Evolutionary conservation across 35 echinoderm and acorn worm genomes (phyloP).

Genomic region (Diadema setosum): DNA sequence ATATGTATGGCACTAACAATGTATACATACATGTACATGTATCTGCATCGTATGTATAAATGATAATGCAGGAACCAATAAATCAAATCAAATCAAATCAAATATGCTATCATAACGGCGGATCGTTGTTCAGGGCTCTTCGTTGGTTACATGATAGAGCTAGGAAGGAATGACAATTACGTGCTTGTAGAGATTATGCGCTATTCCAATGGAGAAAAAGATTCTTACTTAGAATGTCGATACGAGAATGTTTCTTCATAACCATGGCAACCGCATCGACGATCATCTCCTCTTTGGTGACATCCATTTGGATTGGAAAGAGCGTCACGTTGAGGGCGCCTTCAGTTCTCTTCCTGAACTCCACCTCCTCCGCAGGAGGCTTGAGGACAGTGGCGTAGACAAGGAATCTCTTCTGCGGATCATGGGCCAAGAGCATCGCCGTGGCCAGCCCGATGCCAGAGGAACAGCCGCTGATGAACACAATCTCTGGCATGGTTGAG

Average conservation of each 20-base stretch:
- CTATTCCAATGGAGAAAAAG: neutral
- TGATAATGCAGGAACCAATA: no score
- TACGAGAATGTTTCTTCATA: neutral
- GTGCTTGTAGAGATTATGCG: no score
- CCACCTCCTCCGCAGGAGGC: neutral
- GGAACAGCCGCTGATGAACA: neutral
- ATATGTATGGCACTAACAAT: no score
- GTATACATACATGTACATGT: no score
- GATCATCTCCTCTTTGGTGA: neutral
- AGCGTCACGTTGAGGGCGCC: neutral
- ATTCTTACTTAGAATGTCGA: neutral
- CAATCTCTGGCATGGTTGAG: neutral
- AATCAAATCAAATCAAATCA: no score
- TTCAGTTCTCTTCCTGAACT: neutral
- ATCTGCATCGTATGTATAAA: no score
- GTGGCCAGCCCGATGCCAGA: neutral
- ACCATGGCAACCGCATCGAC: neutral
- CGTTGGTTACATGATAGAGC: no score
- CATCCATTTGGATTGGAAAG: neutral
- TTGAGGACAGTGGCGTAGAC: neutral
- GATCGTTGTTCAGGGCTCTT: no score
- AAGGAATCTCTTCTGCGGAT: neutral
- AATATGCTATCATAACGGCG: no score
- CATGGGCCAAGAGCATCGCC: neutral
- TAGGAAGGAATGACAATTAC: no score